A percentile compares a stretch with the other conserved stretches of the same genome.
Evolutionary conservation across 2,888 invertebrate genomes (phyloP).

Genomic region (Heteromurus nitidus): DNA sequence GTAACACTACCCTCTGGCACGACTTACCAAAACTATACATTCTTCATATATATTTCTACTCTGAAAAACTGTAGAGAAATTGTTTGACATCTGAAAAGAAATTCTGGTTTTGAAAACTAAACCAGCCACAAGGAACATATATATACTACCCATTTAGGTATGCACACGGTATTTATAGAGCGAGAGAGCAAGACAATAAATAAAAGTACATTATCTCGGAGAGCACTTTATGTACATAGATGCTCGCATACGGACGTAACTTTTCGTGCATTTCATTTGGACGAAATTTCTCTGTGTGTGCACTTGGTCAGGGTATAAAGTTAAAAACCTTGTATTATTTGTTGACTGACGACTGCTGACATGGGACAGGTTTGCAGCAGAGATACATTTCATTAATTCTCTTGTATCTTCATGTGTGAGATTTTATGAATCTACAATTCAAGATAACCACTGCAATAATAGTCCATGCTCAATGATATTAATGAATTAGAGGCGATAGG

Average conservation of each 20-base stretch:
- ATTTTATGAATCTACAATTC: conserved; percentile 1
- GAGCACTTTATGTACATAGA: neutral
- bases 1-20: neutral
- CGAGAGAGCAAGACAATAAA: conserved; percentile 33
- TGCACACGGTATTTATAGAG: neutral
- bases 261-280: neutral
- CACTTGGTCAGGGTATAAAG: neutral
- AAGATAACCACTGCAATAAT: neutral
- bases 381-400: neutral
- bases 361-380: neutral
- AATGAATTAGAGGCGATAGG: neutral
- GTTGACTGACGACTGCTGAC: conserved; percentile 6
- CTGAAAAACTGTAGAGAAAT: neutral
- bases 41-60: no score
- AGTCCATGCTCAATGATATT: neutral
- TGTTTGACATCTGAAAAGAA: conserved; percentile 33
- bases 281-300: neutral
- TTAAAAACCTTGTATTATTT: neutral
- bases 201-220: conserved; percentile 3
- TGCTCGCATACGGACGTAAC: neutral
- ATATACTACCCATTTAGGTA: no score
- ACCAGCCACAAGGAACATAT: neutral
- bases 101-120: conserved; percentile 38
- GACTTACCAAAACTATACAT: neutral
- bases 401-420: neutral